Evolutionary conservation across 2,888 invertebrate species (phyloP).

Genomic region (Stegana nigrithorax): DNA sequence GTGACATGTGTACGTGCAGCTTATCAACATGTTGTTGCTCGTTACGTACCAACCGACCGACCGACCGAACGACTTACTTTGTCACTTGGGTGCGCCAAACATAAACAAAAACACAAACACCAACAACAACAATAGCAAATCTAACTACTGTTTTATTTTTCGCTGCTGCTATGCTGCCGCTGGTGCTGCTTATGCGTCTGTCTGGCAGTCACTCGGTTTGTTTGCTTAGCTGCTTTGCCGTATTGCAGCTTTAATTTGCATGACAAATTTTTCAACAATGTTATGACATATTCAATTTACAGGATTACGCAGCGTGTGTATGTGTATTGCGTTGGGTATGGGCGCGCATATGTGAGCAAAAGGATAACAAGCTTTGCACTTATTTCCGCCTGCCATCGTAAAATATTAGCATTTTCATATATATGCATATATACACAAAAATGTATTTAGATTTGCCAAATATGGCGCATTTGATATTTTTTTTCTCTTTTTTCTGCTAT

Average conservation of each 20-base stretch:
- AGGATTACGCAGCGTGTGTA: constrained; percentile 40
- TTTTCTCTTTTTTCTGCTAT: too few species aligned
- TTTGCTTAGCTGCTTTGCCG: constrained; percentile 23
- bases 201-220: too few species aligned
- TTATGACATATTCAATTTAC: constrained; percentile 59
- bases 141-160: too few species aligned
- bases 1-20: constrained; percentile 1
- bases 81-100: constrained; percentile 28
- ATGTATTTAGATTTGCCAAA: too few species aligned
- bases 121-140: too few species aligned
- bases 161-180: too few species aligned
- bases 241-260: constrained; percentile 56
- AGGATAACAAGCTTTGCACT: constrained; percentile 13
- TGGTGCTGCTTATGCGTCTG: too few species aligned
- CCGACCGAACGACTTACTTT: constrained; percentile 38
- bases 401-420: constrained; percentile 2
- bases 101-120: constrained; percentile 29
- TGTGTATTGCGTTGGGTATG: not conserved
- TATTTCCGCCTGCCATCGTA: not conserved
- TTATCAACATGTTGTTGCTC: too few species aligned
- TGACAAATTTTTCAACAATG: constrained; percentile 56
- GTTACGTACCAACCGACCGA: not conserved
- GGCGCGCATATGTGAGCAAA: not conserved
- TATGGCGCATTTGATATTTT: too few species aligned
- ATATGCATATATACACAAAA: too few species aligned